phyloP scores from a whole-genome alignment of 2,113 vertebrate species.

The Urocynchramus pylzowi region DNA sequence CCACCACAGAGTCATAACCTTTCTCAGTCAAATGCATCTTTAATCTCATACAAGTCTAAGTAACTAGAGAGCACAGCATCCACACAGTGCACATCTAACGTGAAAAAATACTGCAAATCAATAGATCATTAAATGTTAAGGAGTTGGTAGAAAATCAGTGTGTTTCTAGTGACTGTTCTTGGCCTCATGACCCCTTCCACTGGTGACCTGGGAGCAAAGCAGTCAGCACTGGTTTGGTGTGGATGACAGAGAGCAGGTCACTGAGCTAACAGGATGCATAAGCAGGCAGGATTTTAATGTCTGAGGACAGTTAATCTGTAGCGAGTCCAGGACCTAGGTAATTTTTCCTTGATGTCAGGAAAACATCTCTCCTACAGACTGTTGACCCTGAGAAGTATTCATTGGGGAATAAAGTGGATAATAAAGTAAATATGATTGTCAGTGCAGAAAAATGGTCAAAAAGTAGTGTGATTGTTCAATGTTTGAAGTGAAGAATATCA shows the following conservation, averaged over 20 bases:
- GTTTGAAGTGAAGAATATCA: not conserved
- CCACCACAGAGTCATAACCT: not conserved
- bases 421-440: not conserved
- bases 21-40: not conserved
- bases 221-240: not conserved
- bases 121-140: not conserved
- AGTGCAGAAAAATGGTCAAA: not conserved
- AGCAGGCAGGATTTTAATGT: not conserved
- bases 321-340: fast-evolving
- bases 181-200: not conserved
- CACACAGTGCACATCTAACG: not conserved
- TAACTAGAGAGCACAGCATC: not conserved
- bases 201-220: not conserved
- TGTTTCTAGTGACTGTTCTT: not conserved
- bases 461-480: not conserved
- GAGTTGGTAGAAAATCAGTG: not conserved
- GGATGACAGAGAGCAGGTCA: not conserved
- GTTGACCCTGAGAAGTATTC: not conserved
- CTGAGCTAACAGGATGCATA: not conserved
- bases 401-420: not conserved
- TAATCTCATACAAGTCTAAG: not conserved
- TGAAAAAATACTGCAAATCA: not conserved
- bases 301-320: not conserved
- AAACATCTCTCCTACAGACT: not conserved
- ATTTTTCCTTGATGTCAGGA: not conserved